Evolutionary conservation across 2,888 invertebrate genomes (phyloP).

Genomic region (Drosophila helvetica): DNA sequence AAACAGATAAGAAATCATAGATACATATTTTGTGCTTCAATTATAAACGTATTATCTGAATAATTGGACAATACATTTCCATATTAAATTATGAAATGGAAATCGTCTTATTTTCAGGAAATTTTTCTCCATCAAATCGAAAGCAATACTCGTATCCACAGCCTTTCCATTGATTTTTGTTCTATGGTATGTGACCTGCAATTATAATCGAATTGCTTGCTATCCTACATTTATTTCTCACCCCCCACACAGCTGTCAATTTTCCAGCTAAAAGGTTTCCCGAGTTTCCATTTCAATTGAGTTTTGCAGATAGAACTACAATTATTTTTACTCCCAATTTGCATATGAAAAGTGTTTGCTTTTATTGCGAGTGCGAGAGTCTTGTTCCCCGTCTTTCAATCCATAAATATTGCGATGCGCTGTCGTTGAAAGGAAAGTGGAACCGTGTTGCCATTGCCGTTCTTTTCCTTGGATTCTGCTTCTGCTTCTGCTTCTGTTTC

Average conservation of each 20-base stretch:
- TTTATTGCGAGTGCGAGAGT: not conserved
- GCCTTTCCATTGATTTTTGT: not conserved
- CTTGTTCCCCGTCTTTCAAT: not conserved
- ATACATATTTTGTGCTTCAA: too few relatives aligned
- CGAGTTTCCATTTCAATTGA: not conserved
- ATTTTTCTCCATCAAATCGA: not conserved
- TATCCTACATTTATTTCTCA: not conserved
- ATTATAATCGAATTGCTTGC: not conserved
- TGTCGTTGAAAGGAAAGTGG: not conserved
- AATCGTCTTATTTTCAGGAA: not conserved
- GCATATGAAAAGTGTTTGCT: not conserved
- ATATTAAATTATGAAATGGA: not conserved
- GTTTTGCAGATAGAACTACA: not conserved
- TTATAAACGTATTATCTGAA: not conserved
- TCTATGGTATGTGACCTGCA: not conserved
- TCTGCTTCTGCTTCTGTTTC: not conserved
- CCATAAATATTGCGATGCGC: not conserved
- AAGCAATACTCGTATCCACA: too few relatives aligned
- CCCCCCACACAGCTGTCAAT: not conserved
- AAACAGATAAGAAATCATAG: too few relatives aligned
- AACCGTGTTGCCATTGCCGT: not conserved
- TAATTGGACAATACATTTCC: too few relatives aligned
- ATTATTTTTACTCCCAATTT: not conserved
- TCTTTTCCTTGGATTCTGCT: not conserved
- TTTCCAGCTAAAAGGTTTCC: too few relatives aligned